A percentile compares a stretch with the other conserved stretches of the same genome.
These are phyloP conservation scores for Trididemnum clinides DNA, from an alignment of 23 tunicate species.

Conservation along the genomic window DNA sequence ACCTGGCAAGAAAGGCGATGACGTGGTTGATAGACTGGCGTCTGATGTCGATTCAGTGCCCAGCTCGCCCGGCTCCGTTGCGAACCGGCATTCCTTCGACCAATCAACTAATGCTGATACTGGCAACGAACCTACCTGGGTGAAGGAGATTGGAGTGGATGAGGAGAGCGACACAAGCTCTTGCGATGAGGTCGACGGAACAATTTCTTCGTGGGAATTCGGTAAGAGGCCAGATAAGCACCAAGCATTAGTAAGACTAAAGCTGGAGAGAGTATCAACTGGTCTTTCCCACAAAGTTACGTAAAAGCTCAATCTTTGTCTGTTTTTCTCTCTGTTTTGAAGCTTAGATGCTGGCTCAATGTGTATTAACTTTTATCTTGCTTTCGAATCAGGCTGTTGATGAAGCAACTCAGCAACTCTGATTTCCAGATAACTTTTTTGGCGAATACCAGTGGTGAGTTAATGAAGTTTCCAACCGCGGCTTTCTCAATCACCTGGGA, in stretches of 20 bases:
- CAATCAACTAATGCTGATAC: not conserved
- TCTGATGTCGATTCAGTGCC: not conserved
- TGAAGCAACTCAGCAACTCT: no score
- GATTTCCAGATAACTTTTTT: no score
- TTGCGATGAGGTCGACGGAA: not conserved
- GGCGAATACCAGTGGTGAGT: no score
- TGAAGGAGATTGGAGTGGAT: slow-evolving; percentile 63
- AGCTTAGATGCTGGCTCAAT: no score
- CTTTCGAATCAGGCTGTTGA: not conserved
- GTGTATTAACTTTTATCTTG: not conserved
- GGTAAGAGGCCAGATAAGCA: no score
- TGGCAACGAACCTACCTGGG: slow-evolving; percentile 85
- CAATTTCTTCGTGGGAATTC: not conserved
- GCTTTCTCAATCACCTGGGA: no score
- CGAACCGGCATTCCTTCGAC: not conserved
- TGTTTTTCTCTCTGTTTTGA: no score
- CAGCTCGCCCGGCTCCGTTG: not conserved
- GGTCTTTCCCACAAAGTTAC: no score
- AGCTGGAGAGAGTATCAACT: no score
- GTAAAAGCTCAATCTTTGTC: no score
- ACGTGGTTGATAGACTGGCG: not conserved
- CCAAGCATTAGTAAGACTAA: no score
- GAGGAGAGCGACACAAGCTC: slow-evolving; percentile 9
- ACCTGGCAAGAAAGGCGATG: not conserved
- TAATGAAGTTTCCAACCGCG: no score